phyloP scores from a whole-genome alignment of 2,888 invertebrate genomes.

The Caenorhabditis japonica region DNA sequence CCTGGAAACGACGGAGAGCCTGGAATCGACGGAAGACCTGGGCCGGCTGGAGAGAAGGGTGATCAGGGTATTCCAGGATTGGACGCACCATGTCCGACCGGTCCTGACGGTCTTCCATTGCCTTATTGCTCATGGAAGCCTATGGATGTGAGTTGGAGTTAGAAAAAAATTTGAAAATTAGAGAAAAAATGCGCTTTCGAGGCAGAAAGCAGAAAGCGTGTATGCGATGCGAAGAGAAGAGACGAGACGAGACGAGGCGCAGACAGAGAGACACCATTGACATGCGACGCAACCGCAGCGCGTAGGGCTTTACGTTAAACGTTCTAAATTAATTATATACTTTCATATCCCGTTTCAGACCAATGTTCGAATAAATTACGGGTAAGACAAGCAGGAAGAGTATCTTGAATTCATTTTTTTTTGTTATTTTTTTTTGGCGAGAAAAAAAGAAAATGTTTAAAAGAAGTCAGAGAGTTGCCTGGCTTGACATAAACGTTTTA shows the following conservation, averaged over 20 bases:
- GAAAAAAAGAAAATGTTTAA: conserved; percentile 35
- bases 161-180: neutral
- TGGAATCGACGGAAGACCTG: conserved; percentile 64
- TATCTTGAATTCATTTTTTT: neutral
- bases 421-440: conserved; percentile 2
- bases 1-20: conserved; percentile 65
- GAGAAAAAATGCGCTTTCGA: too few relatives aligned
- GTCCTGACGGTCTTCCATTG: conserved; percentile 93
- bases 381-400: conserved; percentile 53
- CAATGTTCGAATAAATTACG: conserved; percentile 68
- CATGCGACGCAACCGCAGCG: neutral
- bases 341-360: conserved; percentile 53
- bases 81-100: conserved; percentile 98
- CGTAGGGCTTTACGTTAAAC: too few relatives aligned
- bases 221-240: too few relatives aligned
- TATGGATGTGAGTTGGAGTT: conserved; percentile 65
- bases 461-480: conserved; percentile 51
- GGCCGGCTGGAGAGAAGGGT: conserved; percentile 70
- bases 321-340: too few relatives aligned
- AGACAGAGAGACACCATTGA: too few relatives aligned
- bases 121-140: conserved; percentile 85
- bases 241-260: too few relatives aligned
- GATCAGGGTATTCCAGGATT: conserved; percentile 89
- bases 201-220: too few relatives aligned
- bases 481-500: conserved; percentile 51